A percentile compares a stretch with the other conserved stretches of the same genome.
These are phyloP conservation scores for Heliconius cydno DNA, from an alignment of 2,888 invertebrate genomes.

Conservation along the genomic window DNA sequence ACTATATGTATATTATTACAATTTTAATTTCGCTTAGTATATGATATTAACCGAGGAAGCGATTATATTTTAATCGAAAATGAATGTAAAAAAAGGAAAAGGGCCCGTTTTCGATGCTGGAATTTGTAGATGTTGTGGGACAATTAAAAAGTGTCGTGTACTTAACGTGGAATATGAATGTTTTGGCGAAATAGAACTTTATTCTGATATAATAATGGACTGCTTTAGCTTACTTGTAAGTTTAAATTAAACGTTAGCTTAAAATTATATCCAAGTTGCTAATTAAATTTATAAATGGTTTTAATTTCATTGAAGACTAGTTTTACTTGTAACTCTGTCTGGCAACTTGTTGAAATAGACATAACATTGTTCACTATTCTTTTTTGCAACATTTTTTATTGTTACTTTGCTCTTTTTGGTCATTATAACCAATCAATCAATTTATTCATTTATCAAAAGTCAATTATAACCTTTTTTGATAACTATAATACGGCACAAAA, in stretches of 20 bases:
- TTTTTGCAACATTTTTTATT: not conserved
- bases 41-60: not conserved
- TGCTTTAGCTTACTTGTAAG: constrained; percentile 74
- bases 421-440: no score
- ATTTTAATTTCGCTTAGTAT: not conserved
- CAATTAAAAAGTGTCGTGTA: constrained; percentile 72
- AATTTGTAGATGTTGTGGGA: constrained; percentile 72
- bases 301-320: not conserved
- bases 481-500: no score
- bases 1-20: not conserved
- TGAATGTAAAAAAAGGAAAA: constrained; percentile 62
- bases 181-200: constrained; percentile 69
- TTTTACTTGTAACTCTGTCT: no score
- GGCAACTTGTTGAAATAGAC: no score
- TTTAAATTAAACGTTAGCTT: constrained; percentile 24
- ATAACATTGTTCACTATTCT: no score
- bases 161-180: constrained; percentile 73
- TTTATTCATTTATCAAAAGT: no score
- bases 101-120: constrained; percentile 72
- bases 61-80: constrained; percentile 43
- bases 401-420: not conserved
- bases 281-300: not conserved
- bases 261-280: not conserved
- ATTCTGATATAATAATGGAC: constrained; percentile 76
- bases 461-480: no score